Conservation (phyloP, 2,113 vertebrate species). For the Myotis davidii region DNA sequence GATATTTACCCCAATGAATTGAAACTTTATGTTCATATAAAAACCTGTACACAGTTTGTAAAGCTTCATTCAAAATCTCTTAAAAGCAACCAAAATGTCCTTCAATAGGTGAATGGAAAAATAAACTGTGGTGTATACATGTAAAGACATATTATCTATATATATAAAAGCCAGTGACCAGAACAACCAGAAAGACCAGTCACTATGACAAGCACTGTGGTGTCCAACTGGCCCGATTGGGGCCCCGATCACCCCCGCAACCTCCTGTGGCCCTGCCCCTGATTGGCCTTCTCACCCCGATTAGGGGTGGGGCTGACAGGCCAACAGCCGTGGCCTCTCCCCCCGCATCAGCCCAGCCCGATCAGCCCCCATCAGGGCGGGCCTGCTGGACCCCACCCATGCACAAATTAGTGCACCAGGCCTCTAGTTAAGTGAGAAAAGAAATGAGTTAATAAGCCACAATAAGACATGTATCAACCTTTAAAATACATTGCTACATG, state of each 20-base stretch:
- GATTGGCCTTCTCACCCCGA: too few relatives aligned
- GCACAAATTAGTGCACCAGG: too few relatives aligned
- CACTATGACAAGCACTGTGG: too few relatives aligned
- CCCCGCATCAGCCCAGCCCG: fast-evolving
- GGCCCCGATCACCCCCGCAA: too few relatives aligned
- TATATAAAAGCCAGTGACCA: too few relatives aligned
- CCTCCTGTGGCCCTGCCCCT: too few relatives aligned
- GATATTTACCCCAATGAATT: neutral
- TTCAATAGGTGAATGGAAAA: neutral
- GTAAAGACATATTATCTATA: neutral
- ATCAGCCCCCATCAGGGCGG: too few relatives aligned
- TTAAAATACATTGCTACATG: neutral
- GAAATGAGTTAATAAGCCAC: neutral
- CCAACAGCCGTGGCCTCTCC: too few relatives aligned
- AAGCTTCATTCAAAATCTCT: conserved; percentile 24
- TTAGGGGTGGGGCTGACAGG: too few relatives aligned
- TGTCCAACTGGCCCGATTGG: too few relatives aligned
- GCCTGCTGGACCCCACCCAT: too few relatives aligned
- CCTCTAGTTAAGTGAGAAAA: neutral
- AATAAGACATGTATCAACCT: neutral
- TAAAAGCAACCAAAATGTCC: neutral
- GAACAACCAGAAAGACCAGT: too few relatives aligned
- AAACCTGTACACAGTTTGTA: neutral
- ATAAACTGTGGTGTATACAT: neutral
- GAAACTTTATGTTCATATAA: neutral